Conservation (phyloP, 2,797 vertebrate genomes). For the Nyctibius grandis region DNA sequence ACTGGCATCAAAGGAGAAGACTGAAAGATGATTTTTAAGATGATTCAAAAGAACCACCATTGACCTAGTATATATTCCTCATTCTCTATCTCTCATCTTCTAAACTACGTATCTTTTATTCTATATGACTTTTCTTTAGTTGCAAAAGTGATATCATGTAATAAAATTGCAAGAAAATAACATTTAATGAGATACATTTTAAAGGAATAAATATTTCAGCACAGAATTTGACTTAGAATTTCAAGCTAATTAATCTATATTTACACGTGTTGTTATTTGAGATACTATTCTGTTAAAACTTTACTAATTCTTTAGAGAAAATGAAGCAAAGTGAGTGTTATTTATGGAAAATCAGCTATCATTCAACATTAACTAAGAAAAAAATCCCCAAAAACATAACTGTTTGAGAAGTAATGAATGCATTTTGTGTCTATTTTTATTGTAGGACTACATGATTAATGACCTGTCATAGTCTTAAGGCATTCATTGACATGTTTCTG, state of each 20-base stretch:
- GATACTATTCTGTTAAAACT: not conserved
- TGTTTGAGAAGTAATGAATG: not conserved
- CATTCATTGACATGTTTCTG: conserved; percentile 10
- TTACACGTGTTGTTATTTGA: not conserved
- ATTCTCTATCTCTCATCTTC: not conserved
- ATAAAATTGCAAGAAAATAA: not conserved
- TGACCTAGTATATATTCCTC: not conserved
- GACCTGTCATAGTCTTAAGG: conserved; percentile 5
- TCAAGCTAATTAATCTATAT: not conserved
- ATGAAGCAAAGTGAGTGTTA: not conserved
- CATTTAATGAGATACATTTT: not conserved
- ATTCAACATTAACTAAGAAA: not conserved
- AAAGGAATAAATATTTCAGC: not conserved
- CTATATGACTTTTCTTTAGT: not conserved
- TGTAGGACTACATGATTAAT: conserved; percentile 9
- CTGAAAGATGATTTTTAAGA: rapidly evolving
- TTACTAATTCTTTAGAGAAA: not conserved
- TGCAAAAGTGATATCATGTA: not conserved
- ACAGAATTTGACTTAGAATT: not conserved
- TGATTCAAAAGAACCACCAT: not conserved
- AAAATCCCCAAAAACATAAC: not conserved
- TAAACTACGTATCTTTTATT: not conserved
- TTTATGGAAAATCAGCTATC: not conserved
- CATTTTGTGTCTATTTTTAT: not conserved
- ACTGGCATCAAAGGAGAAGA: not conserved